Conservation (phyloP, 1,140 invertebrate genomes). For the Thalassaphorura encarpata region DNA sequence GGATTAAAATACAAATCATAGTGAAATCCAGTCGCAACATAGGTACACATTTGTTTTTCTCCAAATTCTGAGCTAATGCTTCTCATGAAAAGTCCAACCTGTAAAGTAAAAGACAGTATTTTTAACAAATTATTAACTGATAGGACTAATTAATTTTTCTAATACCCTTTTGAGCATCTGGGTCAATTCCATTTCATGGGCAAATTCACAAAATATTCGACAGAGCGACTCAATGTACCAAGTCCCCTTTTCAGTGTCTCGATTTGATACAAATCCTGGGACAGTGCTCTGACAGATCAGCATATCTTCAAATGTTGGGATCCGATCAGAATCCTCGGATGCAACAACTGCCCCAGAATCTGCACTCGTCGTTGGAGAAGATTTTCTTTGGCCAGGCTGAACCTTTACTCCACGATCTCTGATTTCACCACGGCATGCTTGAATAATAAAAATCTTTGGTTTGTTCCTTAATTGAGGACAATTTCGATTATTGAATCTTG, state of each 20-base stretch:
- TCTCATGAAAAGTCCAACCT: slow-evolving; percentile 19
- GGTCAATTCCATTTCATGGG: slow-evolving; percentile 22
- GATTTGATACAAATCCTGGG: slow-evolving; percentile 25
- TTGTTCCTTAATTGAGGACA: slow-evolving; percentile 35
- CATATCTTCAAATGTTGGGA: slow-evolving; percentile 22
- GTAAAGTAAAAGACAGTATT: background rate
- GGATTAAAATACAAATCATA: slow-evolving; percentile 25
- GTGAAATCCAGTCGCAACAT: slow-evolving; percentile 17
- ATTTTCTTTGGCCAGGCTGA: slow-evolving; percentile 7
- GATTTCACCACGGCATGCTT: slow-evolving; percentile 38
- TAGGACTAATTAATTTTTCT: background rate
- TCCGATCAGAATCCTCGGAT: background rate
- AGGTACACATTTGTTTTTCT: slow-evolving; percentile 25
- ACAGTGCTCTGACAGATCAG: slow-evolving; percentile 25
- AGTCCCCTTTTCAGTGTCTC: slow-evolving; percentile 15
- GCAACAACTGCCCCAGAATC: background rate
- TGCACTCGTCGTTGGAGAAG: background rate
- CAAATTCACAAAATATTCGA: slow-evolving; percentile 57
- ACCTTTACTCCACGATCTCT: slow-evolving; percentile 20
- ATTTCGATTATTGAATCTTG: slow-evolving; percentile 31
- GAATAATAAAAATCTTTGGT: slow-evolving; percentile 40
- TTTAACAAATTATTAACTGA: too few species aligned
- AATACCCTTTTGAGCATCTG: slow-evolving; percentile 17
- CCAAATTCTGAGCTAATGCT: slow-evolving; percentile 16
- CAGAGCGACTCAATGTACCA: slow-evolving; percentile 60